Base-by-base conservation (phyloP, 2,797 vertebrate species). In the Sparus aurata region DNA sequence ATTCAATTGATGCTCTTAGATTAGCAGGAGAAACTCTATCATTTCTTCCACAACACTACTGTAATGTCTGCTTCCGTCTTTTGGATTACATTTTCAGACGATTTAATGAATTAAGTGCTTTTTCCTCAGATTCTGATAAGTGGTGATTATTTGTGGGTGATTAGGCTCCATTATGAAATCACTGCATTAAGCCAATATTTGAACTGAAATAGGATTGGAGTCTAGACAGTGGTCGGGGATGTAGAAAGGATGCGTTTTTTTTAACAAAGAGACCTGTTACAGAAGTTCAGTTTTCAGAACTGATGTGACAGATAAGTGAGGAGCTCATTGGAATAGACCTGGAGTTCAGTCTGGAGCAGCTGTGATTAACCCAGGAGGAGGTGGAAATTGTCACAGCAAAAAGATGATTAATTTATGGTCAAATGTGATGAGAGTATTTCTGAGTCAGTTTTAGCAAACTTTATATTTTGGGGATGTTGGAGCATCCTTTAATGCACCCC, bases 141-240 rank as follows among this genome's bases (percentile, higher is more conserved):
- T 43, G 6, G 5, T 22, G n/a, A 64, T 71, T 61, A 18, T 57
- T 65, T 52, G 2, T 15, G 30, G 22, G n/a, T 83, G 22, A 69
- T 71, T 38, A 41, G 16, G 72, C 49, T 45, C 54, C 13, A 72
- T 69, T 69, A 69, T 73, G 27, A 75, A 75, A 75, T 66, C 5
- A 57, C 62, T 49, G 46, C 47, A 43, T 66, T 65, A 5, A 65
- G 16, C 2, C n/a, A 30, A 65, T 72, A 69, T 38, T 59, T 52
- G 2, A 67, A 49, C 20, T 63, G 1, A 73, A 62, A 49, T 54
- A 58, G 38, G 45, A 60, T 23, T 38, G 20, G 41, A 64, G 57
- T 82, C 53, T 22, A 63, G 55, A 65, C n/a, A 41, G 53, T 1
- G 34, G 20, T 22, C 3, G 52, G n/a, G 20, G 49, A 16, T 60